Evolutionary conservation across 2,113 vertebrate genomes (phyloP).

Genomic region (Bothrops jararaca): DNA sequence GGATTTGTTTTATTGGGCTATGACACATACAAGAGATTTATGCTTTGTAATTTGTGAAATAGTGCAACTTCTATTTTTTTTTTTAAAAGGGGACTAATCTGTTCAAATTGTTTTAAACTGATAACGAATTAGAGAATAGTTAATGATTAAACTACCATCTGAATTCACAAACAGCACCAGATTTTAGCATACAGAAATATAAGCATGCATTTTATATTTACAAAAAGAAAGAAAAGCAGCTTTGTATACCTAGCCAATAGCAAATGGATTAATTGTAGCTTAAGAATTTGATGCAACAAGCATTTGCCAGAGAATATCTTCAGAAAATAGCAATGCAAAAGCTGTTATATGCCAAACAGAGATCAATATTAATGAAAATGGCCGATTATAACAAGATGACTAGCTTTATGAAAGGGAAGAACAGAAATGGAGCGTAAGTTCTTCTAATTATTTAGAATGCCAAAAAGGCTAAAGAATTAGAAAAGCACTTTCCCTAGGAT

Average conservation of each 20-base stretch:
- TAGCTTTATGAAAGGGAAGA: background rate
- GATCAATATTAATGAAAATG: background rate
- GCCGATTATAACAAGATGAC: background rate
- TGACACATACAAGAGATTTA: background rate
- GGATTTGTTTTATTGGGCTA: background rate
- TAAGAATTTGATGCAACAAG: background rate
- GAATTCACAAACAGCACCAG: background rate
- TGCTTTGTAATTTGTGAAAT: background rate
- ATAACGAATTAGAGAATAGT: background rate
- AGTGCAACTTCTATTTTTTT: background rate
- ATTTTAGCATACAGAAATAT: background rate
- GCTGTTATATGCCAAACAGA: background rate
- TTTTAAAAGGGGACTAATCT: background rate
- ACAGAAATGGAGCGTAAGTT: background rate
- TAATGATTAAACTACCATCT: background rate
- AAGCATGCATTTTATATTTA: background rate
- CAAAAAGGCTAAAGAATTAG: background rate
- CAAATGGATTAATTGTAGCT: background rate
- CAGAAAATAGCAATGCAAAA: background rate
- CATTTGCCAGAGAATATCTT: background rate
- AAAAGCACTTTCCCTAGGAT: background rate
- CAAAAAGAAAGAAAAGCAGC: background rate
- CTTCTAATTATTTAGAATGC: background rate
- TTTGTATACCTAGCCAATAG: background rate
- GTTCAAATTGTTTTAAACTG: background rate